phyloP scores from a whole-genome alignment of 2,888 invertebrate species.

The Parnassius apollo region DNA sequence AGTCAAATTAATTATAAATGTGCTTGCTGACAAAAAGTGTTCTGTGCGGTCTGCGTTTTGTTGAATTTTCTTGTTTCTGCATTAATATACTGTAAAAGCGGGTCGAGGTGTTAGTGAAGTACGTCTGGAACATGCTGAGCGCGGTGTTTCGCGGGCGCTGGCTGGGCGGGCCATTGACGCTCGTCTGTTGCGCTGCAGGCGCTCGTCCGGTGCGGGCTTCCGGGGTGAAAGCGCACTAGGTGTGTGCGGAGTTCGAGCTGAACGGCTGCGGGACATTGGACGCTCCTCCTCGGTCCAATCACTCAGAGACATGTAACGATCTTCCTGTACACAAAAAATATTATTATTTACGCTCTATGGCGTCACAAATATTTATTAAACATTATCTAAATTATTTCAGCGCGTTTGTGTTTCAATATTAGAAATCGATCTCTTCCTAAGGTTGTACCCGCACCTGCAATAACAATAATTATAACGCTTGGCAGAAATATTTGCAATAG shows the following conservation, averaged over 20 bases:
- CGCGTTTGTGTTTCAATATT: too few relatives aligned
- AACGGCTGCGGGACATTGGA: conserved; percentile 62
- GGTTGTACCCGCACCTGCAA: too few relatives aligned
- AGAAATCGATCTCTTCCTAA: too few relatives aligned
- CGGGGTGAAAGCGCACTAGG: conserved; percentile 52
- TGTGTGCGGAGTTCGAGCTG: conserved; percentile 59
- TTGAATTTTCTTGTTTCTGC: background rate
- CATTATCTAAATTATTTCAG: too few relatives aligned
- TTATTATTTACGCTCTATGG: background rate
- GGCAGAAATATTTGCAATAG: too few relatives aligned
- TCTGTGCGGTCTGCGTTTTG: too few relatives aligned
- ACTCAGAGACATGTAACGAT: conserved; percentile 59
- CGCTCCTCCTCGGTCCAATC: conserved; percentile 64
- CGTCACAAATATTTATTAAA: too few relatives aligned
- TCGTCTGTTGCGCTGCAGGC: conserved; percentile 55
- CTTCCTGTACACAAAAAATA: conserved; percentile 44
- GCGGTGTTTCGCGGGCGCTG: conserved; percentile 60
- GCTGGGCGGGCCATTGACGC: conserved; percentile 54
- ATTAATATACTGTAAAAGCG: conserved; percentile 67
- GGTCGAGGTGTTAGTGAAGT: conserved; percentile 65
- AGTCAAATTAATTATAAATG: too few relatives aligned
- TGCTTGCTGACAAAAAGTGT: too few relatives aligned
- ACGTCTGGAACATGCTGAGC: conserved; percentile 57
- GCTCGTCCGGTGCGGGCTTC: conserved; percentile 36
- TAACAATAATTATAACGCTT: too few relatives aligned